A percentile compares a stretch with the other conserved stretches of the same genome.
phyloP scores from a whole-genome alignment of 2,888 invertebrate species.

The Sesia bembeciformis region DNA sequence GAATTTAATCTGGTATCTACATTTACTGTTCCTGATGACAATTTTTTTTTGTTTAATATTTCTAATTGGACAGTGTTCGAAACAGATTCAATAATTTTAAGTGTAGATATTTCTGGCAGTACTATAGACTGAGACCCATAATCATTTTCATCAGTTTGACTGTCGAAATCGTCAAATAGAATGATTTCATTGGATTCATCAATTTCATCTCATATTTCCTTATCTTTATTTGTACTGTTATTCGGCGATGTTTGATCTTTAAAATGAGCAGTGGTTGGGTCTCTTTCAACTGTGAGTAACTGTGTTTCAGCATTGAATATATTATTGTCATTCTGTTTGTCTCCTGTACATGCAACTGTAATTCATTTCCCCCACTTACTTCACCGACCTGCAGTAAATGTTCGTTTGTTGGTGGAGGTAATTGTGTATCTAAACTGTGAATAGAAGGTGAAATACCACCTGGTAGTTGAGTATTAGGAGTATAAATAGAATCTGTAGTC shows the following conservation, averaged over 20 bases:
- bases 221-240: background rate
- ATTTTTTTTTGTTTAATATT: background rate
- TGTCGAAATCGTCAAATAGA: constrained; percentile 44
- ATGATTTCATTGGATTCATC: constrained; percentile 43
- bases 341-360: constrained; percentile 35
- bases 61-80: background rate
- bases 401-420: constrained; percentile 11
- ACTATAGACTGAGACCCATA: constrained; percentile 48
- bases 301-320: constrained; percentile 21
- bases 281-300: constrained; percentile 1
- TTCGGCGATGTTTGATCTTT: constrained; percentile 1
- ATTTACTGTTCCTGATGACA: background rate
- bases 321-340: constrained; percentile 33
- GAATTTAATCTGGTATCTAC: constrained; percentile 16
- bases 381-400: constrained; percentile 32
- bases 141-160: constrained; percentile 24
- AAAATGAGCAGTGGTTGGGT: background rate
- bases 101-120: constrained; percentile 19
- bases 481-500: constrained; percentile 31
- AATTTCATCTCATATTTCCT: constrained; percentile 6
- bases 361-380: constrained; percentile 33
- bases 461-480: constrained; percentile 30
- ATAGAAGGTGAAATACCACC: constrained; percentile 3
- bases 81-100: constrained; percentile 1
- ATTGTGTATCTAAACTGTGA: constrained; percentile 9